phyloP scores from a whole-genome alignment of 1,140 invertebrate species.

The Ylistrum balloti region DNA sequence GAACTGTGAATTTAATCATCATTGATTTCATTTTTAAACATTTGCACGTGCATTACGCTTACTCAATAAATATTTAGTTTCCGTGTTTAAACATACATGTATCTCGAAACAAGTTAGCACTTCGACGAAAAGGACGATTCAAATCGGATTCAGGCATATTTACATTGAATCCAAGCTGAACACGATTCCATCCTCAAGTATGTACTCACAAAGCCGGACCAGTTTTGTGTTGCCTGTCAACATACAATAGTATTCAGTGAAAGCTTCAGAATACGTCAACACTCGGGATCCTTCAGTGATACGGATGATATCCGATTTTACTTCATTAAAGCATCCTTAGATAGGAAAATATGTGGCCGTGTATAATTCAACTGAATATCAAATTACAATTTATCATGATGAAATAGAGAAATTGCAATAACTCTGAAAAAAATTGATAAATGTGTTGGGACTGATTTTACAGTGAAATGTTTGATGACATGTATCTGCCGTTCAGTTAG shows the following conservation, averaged over 20 bases:
- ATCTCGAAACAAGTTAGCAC: neutral
- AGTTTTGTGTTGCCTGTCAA: neutral
- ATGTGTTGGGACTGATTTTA: too few species aligned
- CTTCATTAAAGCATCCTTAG: neutral
- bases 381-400: too few species aligned
- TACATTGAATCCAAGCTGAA: conserved; percentile 26
- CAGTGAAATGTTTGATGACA: too few species aligned
- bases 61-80: conserved; percentile 36
- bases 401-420: too few species aligned
- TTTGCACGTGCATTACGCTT: conserved; percentile 23
- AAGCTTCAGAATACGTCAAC: neutral
- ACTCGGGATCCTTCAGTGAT: neutral
- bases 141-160: neutral
- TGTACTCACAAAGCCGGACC: neutral
- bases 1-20: conserved; percentile 35
- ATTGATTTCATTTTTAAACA: conserved; percentile 27
- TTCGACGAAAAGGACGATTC: neutral
- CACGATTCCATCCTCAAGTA: neutral
- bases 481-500: too few species aligned
- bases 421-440: too few species aligned
- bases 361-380: too few species aligned
- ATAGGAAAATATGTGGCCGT: neutral
- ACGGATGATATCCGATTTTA: neutral
- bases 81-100: neutral
- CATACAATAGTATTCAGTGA: neutral